Base-by-base conservation (phyloP, 2,797 vertebrate genomes). In the Buphagus erythrorhynchus region DNA sequence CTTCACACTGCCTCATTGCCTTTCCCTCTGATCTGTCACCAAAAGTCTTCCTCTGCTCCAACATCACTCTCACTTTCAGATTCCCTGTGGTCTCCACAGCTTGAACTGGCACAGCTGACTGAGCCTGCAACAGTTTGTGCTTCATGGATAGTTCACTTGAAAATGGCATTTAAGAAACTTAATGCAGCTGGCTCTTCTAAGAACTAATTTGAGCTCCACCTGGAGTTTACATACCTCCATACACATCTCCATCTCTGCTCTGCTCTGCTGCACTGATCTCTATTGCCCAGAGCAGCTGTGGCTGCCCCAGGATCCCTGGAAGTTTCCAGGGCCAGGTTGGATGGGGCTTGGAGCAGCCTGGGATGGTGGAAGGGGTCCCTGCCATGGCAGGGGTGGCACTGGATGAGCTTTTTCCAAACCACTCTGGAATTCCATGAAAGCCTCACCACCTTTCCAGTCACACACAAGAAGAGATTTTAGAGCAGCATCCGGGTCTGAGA, bases 21-120 rank as follows among this genome's bases (percentile, higher is more conserved):
- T 87, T 92, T 77, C 54, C 54, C 78, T 82, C 75, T 94, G 75
- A 74, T 91, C 81, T 88, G 92, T 85, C 75, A 87, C 24, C 61
- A 87, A 25, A 14, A 87, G 11, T 28, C 48, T n/a, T 74, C 67
- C 71, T 57, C 43, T 91, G 85, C 72, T 93, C 45, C 75, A 65
- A 6, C n/a, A 45, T 45, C 17, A 42, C 52, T 91, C 75, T 59
- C 59, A 11, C 57, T 20, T 51, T 19, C 78, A 59, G 68, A 66
- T 57, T 90, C 82, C 75, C 89, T 46, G 72, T 65, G 72, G 90
- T 58, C 72, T 42, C 24, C 74, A 58, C 83, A 89, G 73, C 91
- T 88, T 69, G 86, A 19, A 26, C 24, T 19, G 58, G 63, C 67
- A 86, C 65, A 93, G 84, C 88, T 83, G 84, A 71, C 49, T 91